Evolutionary conservation across 2,888 invertebrate species (phyloP).

Genomic region (Apoderus coryli): DNA sequence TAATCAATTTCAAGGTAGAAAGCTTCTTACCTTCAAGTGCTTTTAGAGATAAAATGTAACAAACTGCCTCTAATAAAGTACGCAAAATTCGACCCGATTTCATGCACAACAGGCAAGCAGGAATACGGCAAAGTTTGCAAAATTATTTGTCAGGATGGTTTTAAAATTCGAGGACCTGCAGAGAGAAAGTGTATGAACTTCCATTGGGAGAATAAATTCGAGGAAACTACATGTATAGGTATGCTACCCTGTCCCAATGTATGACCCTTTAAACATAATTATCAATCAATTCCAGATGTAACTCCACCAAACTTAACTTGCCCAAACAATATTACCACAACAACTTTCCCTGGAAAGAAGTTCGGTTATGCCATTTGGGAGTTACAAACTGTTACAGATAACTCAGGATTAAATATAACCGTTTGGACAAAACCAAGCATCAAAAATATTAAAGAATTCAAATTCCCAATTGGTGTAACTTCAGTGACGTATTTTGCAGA

Average conservation of each 20-base stretch:
- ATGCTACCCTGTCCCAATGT: constrained; percentile 16
- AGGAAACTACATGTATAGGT: constrained; percentile 25
- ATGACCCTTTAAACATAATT: background rate
- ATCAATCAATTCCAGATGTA: constrained; percentile 33
- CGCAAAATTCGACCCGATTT: constrained; percentile 38
- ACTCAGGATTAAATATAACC: constrained; percentile 39
- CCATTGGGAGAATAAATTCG: constrained; percentile 37
- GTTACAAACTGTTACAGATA: constrained; percentile 37
- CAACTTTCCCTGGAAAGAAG: constrained; percentile 35
- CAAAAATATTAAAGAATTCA: constrained; percentile 30
- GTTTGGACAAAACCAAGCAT: constrained; percentile 45
- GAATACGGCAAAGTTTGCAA: constrained; percentile 43
- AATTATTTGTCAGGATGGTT: constrained; percentile 43
- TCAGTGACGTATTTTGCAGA: constrained; percentile 46
- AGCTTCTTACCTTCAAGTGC: no score
- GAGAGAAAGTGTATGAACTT: constrained; percentile 40
- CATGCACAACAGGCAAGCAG: constrained; percentile 40
- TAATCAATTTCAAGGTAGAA: no score
- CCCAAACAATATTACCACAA: constrained; percentile 36
- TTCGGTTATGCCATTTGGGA: constrained; percentile 40
- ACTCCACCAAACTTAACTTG: constrained; percentile 42
- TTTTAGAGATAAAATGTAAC: constrained; percentile 30
- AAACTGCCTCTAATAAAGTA: constrained; percentile 34
- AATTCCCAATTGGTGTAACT: constrained; percentile 43
- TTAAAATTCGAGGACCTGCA: constrained; percentile 39